phyloP scores from a whole-genome alignment of 2,797 vertebrate genomes.

The Tauraco hartlaubi region DNA sequence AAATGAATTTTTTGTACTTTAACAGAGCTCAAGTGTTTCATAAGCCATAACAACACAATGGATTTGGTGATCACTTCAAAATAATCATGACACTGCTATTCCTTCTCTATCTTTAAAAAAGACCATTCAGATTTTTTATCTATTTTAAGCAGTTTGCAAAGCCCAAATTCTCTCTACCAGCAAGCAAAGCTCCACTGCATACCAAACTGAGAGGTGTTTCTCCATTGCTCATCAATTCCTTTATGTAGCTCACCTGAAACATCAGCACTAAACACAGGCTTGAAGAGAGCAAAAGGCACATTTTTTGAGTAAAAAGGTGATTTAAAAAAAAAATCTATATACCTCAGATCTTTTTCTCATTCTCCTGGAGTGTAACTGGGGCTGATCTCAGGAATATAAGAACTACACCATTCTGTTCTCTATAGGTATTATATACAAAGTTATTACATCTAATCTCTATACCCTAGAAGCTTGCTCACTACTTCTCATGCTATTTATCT shows the following conservation, averaged over 20 bases:
- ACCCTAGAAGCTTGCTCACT: not conserved
- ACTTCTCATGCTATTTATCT: not conserved
- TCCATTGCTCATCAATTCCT: not conserved
- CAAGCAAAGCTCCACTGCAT: not conserved
- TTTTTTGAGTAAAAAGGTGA: not conserved
- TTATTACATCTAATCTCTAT: not conserved
- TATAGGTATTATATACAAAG: not conserved
- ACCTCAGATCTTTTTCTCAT: not conserved
- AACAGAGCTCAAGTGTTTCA: constrained; percentile 74
- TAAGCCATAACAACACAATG: constrained; percentile 69
- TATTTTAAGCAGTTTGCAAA: constrained; percentile 66
- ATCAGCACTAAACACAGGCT: not conserved
- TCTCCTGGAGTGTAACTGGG: constrained; percentile 25
- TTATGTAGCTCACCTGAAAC: constrained; percentile 13
- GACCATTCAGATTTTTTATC: constrained; percentile 24
- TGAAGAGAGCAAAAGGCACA: not conserved
- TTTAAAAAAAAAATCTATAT: not conserved
- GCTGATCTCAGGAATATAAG: not conserved
- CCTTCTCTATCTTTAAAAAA: constrained; percentile 66
- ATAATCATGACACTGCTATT: constrained; percentile 64
- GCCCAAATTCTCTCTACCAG: constrained; percentile 28
- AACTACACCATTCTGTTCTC: not conserved
- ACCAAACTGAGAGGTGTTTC: not conserved
- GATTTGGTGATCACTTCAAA: constrained; percentile 71
- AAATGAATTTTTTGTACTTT: constrained; percentile 72